A percentile compares a stretch with the other conserved stretches of the same genome.
These are phyloP conservation scores for Drymonia ruficornis DNA, from an alignment of 2,888 invertebrate species.

Conservation along the genomic window DNA sequence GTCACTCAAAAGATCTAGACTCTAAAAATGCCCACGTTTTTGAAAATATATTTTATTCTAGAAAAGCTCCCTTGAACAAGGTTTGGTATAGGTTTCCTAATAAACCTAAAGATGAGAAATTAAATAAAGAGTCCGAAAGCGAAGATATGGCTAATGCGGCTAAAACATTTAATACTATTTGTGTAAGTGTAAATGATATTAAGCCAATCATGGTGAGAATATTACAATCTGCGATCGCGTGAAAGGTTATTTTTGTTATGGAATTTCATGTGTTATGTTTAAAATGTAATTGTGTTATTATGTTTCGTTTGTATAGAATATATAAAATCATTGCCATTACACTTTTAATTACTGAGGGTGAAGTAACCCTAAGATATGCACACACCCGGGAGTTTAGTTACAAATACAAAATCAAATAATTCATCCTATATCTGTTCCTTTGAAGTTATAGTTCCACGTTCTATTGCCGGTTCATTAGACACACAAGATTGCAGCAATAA, in stretches of 20 bases:
- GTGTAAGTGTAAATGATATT: conserved; percentile 13
- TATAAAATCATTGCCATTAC: background rate
- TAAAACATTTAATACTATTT: background rate
- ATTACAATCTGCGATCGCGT: conserved; percentile 17
- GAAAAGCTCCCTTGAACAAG: background rate
- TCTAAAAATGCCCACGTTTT: too few relatives aligned
- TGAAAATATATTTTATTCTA: background rate
- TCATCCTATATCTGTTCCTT: too few relatives aligned
- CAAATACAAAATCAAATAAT: too few relatives aligned
- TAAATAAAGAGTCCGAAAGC: background rate
- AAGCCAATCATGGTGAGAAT: conserved; percentile 14
- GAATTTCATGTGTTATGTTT: conserved; percentile 9
- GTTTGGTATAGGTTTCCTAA: background rate
- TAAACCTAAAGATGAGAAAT: background rate
- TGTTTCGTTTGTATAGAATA: conserved; percentile 9
- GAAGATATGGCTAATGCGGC: background rate
- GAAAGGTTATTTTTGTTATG: conserved; percentile 10
- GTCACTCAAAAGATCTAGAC: too few relatives aligned
- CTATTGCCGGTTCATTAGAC: conserved; percentile 2
- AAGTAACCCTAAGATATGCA: too few relatives aligned
- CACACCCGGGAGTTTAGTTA: background rate
- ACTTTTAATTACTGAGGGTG: background rate
- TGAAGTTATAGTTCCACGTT: too few relatives aligned
- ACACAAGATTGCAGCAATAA: conserved; percentile 13
- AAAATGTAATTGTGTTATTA: conserved; percentile 9